Evolutionary conservation across 2,797 vertebrate species (phyloP).

Genomic region (Pelodytes ibericus): DNA sequence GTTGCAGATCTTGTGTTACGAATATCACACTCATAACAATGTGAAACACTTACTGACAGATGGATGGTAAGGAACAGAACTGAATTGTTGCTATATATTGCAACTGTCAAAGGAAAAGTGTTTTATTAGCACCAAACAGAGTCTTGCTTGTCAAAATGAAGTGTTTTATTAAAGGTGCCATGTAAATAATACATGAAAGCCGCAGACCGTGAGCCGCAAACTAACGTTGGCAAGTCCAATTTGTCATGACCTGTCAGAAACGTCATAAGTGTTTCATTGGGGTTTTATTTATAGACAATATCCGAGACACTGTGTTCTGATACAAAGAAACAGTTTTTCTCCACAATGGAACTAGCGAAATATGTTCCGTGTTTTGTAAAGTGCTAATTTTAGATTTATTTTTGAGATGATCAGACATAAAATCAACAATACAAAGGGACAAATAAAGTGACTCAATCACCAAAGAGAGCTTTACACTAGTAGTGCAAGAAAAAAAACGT

Average conservation of each 20-base stretch:
- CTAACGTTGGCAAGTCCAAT: constrained; percentile 17
- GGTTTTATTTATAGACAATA: constrained; percentile 15
- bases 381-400: background rate
- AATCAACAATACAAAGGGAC: background rate
- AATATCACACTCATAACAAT: constrained; percentile 1
- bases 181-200: constrained; percentile 40
- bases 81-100: constrained; percentile 22
- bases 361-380: background rate
- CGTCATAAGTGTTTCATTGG: constrained; percentile 17
- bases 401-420: background rate
- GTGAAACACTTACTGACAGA: background rate
- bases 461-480: background rate
- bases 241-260: constrained; percentile 33
- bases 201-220: constrained; percentile 1
- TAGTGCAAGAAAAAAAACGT: background rate
- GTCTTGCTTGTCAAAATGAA: constrained; percentile 44
- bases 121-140: constrained; percentile 41
- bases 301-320: background rate
- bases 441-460: background rate
- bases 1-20: constrained; percentile 5
- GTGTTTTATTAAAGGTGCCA: constrained; percentile 49
- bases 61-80: background rate
- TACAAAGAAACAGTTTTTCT: background rate
- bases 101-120: constrained; percentile 39
- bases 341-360: too few species aligned